These are phyloP conservation scores for Phylloscopus whistleri DNA, from an alignment of 2,113 vertebrate species.

Conservation along the genomic window DNA sequence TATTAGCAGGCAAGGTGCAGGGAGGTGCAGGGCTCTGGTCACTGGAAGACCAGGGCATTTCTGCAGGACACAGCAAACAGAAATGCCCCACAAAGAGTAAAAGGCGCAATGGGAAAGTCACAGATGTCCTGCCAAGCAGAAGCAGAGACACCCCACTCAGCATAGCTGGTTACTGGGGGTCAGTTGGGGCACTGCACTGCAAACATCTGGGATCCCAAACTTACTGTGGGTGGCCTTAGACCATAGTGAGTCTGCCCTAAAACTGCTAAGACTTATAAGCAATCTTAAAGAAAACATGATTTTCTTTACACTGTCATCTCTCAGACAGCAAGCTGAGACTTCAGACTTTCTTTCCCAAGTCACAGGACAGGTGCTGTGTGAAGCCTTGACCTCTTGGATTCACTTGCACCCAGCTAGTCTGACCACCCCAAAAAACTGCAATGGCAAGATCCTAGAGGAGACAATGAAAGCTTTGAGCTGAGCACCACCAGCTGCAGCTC, in stretches of 20 bases:
- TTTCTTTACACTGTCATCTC: neutral
- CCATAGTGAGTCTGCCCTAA: neutral
- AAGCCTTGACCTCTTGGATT: neutral
- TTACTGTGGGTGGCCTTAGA: neutral
- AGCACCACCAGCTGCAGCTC: neutral
- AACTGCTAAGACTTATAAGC: neutral
- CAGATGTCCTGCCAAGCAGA: neutral
- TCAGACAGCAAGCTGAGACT: neutral
- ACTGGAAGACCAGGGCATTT: neutral
- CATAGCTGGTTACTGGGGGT: neutral
- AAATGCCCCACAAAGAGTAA: accelerated
- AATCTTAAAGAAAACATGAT: neutral
- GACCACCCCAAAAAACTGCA: neutral
- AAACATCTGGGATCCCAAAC: neutral
- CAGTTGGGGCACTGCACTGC: accelerated
- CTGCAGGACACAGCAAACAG: neutral
- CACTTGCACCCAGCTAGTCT: neutral
- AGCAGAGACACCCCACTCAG: neutral
- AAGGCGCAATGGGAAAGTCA: neutral
- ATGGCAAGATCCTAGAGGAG: neutral
- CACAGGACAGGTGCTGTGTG: neutral
- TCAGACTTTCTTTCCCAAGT: neutral
- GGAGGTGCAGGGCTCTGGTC: neutral
- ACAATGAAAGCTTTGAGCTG: neutral
- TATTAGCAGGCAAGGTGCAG: neutral